Conservation (phyloP, 2,797 vertebrate species). For the Anabacerthia variegaticeps region DNA sequence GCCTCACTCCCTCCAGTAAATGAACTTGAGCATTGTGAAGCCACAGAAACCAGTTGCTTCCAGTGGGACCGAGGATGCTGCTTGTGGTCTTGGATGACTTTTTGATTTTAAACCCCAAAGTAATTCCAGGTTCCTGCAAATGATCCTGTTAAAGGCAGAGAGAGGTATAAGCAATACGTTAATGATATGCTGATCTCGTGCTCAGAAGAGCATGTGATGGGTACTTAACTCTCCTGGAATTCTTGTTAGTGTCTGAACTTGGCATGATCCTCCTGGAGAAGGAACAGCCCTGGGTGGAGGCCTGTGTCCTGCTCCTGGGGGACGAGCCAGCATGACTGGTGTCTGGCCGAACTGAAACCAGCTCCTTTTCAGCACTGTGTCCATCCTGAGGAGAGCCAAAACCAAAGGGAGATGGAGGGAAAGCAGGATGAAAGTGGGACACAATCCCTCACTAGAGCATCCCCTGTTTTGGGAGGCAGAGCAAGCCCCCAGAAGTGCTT, state of each 20-base stretch:
- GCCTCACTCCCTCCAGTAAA: neutral
- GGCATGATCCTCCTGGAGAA: neutral
- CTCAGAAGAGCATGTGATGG: neutral
- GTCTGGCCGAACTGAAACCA: rapidly evolving
- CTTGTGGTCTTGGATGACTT: neutral
- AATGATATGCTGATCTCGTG: neutral
- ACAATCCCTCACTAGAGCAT: neutral
- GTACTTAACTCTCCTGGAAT: neutral
- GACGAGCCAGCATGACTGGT: rapidly evolving
- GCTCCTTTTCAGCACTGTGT: rapidly evolving
- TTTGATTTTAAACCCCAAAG: neutral
- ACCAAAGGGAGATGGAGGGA: neutral
- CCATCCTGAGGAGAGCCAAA: neutral
- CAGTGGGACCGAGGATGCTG: rapidly evolving
- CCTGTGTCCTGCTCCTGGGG: neutral
- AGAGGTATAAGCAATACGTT: neutral
- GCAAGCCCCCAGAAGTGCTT: neutral
- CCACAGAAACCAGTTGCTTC: neutral
- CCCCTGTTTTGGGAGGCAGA: neutral
- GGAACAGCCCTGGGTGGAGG: neutral
- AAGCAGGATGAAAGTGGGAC: neutral
- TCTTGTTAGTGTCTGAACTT: neutral
- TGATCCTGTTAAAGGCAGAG: neutral
- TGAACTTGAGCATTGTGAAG: rapidly evolving
- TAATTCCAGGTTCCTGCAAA: neutral